Evolutionary conservation across 2,113 vertebrate species (phyloP).

Genomic region (Rhinolophus sinicus): DNA sequence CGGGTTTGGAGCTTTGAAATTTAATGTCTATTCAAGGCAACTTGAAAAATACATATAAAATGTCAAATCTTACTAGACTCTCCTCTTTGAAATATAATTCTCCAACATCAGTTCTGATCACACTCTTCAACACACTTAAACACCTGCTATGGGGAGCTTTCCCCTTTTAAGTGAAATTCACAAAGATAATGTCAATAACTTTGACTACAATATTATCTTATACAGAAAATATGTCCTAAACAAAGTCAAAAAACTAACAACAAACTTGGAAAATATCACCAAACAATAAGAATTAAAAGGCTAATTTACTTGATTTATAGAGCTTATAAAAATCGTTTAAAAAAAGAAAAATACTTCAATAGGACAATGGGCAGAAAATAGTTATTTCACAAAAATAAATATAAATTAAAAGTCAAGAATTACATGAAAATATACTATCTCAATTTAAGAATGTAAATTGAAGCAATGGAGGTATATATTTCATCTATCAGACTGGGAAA

Average conservation of each 20-base stretch:
- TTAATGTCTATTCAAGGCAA: constrained; percentile 9
- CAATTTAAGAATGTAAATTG: neutral
- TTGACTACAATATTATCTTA: constrained; percentile 6
- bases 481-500: neutral
- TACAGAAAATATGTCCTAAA: constrained; percentile 35
- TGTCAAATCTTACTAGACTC: neutral
- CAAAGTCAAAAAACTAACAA: constrained; percentile 3
- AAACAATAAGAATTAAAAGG: neutral
- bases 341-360: neutral
- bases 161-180: constrained; percentile 52
- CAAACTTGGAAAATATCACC: neutral
- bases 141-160: neutral
- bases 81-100: constrained; percentile 40
- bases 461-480: neutral
- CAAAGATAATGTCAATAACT: neutral
- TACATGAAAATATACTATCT: neutral
- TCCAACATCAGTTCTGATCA: neutral
- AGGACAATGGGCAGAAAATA: neutral
- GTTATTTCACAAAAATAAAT: neutral
- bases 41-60: constrained; percentile 1
- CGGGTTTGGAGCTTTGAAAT: constrained; percentile 21
- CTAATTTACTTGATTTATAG: constrained; percentile 15
- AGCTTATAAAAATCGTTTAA: neutral
- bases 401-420: neutral
- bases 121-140: neutral